These are phyloP conservation scores for Apocrypta bakeri DNA, from an alignment of 1,140 invertebrate genomes.

Conservation along the genomic window DNA sequence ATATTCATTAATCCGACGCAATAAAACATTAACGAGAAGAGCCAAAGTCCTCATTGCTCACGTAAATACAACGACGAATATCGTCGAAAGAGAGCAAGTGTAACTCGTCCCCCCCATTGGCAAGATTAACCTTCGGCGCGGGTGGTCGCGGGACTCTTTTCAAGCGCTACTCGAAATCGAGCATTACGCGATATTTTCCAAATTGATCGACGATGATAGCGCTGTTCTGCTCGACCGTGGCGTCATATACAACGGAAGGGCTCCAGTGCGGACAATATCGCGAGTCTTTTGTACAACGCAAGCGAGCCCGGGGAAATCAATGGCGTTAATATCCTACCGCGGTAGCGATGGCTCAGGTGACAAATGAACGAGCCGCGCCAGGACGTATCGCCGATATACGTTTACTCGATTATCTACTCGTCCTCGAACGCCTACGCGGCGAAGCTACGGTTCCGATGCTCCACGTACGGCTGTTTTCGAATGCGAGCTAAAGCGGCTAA, in stretches of 20 bases:
- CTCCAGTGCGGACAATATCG: constrained; percentile 52
- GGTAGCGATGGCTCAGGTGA: constrained; percentile 51
- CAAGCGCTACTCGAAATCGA: constrained; percentile 34
- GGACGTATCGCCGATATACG: constrained; percentile 58
- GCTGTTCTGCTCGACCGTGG: constrained; percentile 39
- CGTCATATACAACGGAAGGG: constrained; percentile 56
- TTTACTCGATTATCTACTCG: constrained; percentile 59
- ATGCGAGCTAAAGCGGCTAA: constrained; percentile 32
- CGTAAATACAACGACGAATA: not conserved
- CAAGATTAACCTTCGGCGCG: constrained; percentile 38
- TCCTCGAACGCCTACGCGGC: constrained; percentile 43
- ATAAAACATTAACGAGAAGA: not conserved
- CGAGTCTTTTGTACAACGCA: constrained; percentile 9
- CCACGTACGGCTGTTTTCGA: too few species aligned
- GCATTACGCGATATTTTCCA: constrained; percentile 42
- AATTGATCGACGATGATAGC: constrained; percentile 56
- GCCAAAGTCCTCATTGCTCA: not conserved
- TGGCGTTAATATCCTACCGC: constrained; percentile 62
- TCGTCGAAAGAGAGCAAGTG: too few species aligned
- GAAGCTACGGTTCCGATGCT: too few species aligned
- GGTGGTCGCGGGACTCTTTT: constrained; percentile 5
- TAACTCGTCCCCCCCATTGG: not conserved
- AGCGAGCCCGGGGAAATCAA: constrained; percentile 52
- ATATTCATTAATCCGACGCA: too few species aligned
- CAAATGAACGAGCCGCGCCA: constrained; percentile 60